Conservation (phyloP, 2,113 vertebrate species). For the Hylia prasina region DNA sequence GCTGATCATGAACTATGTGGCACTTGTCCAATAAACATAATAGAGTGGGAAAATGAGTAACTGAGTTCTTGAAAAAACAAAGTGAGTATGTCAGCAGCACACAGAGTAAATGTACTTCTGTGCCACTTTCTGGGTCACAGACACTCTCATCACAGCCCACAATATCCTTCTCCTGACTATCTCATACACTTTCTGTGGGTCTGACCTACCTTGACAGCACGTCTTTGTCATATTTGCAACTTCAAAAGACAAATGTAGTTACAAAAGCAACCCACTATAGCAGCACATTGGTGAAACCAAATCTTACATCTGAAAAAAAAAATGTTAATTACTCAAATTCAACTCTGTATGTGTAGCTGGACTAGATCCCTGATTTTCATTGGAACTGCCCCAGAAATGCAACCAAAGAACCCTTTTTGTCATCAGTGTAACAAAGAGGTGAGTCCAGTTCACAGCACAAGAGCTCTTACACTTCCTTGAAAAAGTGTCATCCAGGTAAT, state of each 20-base stretch:
- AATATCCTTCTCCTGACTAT: not conserved
- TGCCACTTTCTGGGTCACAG: not conserved
- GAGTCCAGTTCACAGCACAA: not conserved
- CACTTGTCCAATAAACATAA: not conserved
- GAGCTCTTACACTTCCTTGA: not conserved
- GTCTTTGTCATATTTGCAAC: not conserved
- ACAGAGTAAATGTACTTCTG: not conserved
- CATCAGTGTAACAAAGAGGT: not conserved
- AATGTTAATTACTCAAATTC: not conserved
- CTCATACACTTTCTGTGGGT: not conserved
- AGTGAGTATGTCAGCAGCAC: not conserved
- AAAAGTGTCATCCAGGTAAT: not conserved
- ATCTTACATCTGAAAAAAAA: not conserved
- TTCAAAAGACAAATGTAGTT: not conserved
- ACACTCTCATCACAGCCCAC: not conserved
- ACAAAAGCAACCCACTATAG: not conserved
- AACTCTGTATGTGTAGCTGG: not conserved
- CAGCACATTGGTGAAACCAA: not conserved
- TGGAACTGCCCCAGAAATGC: not conserved
- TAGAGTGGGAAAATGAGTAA: not conserved
- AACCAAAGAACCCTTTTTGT: not conserved
- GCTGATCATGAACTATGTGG: not conserved
- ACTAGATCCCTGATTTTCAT: not conserved
- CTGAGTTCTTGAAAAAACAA: not conserved
- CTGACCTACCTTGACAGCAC: not conserved